Conservation (phyloP, 1,140 invertebrate genomes). For the Neodiprion fabricii region DNA sequence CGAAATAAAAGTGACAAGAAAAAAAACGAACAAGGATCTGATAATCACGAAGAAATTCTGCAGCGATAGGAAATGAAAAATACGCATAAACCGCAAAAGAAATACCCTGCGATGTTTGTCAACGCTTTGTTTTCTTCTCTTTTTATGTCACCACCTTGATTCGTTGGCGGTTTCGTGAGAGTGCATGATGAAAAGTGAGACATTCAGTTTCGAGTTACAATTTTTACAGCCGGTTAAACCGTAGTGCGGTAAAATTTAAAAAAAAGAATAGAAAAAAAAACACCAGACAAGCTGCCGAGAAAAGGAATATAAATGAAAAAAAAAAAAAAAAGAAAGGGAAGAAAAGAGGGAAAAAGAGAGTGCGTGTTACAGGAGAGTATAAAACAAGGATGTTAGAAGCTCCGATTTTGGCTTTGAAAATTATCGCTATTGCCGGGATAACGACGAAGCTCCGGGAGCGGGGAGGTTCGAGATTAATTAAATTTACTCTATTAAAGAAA, state of each 20-base stretch:
- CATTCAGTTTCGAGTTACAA: not conserved
- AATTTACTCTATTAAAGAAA: not conserved
- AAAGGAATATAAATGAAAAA: not conserved
- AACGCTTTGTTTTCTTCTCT: too few species aligned
- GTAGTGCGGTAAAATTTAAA: not conserved
- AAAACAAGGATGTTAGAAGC: too few species aligned
- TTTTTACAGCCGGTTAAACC: not conserved
- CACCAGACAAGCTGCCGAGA: not conserved
- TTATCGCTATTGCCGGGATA: too few species aligned
- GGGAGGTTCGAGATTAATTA: not conserved
- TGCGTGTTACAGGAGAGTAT: too few species aligned
- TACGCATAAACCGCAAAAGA: too few species aligned
- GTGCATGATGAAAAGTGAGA: slow-evolving; percentile 1
- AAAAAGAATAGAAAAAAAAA: not conserved
- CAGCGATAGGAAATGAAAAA: too few species aligned
- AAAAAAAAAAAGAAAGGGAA: not conserved
- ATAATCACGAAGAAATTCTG: too few species aligned
- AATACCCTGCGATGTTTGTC: too few species aligned
- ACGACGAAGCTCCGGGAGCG: too few species aligned
- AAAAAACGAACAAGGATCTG: too few species aligned
- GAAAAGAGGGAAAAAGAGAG: not conserved
- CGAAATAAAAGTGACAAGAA: too few species aligned
- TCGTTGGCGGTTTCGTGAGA: not conserved
- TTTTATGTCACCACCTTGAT: not conserved
- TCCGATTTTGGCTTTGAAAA: too few species aligned